Conservation (phyloP, 2,888 invertebrate genomes). For the Volucella inflata region DNA sequence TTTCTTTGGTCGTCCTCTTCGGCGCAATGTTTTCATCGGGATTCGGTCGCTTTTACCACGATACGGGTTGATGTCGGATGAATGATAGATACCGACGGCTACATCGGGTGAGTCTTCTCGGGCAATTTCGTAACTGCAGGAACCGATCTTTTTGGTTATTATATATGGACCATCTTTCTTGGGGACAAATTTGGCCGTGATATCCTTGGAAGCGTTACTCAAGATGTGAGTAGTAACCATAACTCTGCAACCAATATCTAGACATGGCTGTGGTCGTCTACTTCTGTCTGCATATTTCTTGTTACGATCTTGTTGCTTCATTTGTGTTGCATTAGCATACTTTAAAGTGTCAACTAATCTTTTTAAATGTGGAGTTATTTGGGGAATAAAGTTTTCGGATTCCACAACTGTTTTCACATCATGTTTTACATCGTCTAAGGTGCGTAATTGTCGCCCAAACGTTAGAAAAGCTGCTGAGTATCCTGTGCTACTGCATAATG, state of each 20-base stretch:
- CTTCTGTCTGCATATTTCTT: conserved; percentile 10
- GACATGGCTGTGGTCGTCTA: background rate
- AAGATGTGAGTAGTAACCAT: conserved; percentile 6
- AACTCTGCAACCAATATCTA: background rate
- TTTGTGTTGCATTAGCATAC: background rate
- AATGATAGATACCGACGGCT: conserved; percentile 10
- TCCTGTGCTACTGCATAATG: conserved; percentile 19
- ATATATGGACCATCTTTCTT: too few relatives aligned
- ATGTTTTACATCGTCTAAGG: conserved; percentile 29
- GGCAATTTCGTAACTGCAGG: conserved; percentile 17
- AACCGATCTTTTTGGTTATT: conserved; percentile 2
- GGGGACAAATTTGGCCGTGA: too few relatives aligned
- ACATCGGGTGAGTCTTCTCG: background rate
- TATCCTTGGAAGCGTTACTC: too few relatives aligned
- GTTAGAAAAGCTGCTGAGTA: conserved; percentile 22
- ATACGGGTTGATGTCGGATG: conserved; percentile 9
- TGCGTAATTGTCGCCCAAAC: conserved; percentile 29
- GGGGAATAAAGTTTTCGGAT: conserved; percentile 22
- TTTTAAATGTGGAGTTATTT: conserved; percentile 38
- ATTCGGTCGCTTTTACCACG: background rate
- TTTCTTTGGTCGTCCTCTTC: conserved; percentile 10
- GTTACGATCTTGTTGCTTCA: conserved; percentile 1
- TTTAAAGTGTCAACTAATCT: background rate
- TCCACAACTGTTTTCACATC: conserved; percentile 21
- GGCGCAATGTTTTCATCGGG: background rate